phyloP scores from a whole-genome alignment of 2,113 vertebrate species.

The Planiliza haematocheilus region DNA sequence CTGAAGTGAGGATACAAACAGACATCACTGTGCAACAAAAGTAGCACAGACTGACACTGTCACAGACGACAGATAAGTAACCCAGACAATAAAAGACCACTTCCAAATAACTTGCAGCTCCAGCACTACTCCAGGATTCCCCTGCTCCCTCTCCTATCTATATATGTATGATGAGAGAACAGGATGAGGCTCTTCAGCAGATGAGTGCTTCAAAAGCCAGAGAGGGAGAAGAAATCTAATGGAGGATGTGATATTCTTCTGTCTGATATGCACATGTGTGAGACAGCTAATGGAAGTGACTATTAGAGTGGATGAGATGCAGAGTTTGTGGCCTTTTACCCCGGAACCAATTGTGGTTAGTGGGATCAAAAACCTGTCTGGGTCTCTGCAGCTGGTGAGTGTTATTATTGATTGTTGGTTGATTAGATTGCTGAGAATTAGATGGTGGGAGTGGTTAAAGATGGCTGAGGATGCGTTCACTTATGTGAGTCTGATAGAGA shows the following conservation, averaged over 20 bases:
- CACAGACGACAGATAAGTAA: constrained; percentile 40
- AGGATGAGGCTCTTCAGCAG: constrained; percentile 11
- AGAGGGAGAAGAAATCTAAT: neutral
- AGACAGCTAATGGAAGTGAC: constrained; percentile 45
- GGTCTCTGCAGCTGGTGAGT: constrained; percentile 30
- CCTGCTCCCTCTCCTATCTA: constrained; percentile 13
- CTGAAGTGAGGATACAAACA: constrained; percentile 21
- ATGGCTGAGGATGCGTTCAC: constrained; percentile 23
- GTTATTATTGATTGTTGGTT: constrained; percentile 31
- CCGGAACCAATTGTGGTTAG: constrained; percentile 55
- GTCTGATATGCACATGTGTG: constrained; percentile 39
- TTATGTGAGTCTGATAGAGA: constrained; percentile 30
- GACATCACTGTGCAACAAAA: constrained; percentile 22
- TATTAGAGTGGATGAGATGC: constrained; percentile 49
- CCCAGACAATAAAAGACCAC: constrained; percentile 32
- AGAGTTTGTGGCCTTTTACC: constrained; percentile 20
- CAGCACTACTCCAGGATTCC: constrained; percentile 37
- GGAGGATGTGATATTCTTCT: constrained; percentile 7
- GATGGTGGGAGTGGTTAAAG: constrained; percentile 18
- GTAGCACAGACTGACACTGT: constrained; percentile 19
- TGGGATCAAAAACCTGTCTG: constrained; percentile 38
- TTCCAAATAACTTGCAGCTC: constrained; percentile 27
- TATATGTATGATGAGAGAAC: neutral
- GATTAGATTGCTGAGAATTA: constrained; percentile 43
- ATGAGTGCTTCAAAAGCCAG: constrained; percentile 1